Percentiles rank a stretch among this genome's conserved stretches.
phyloP scores from a whole-genome alignment of 2,888 invertebrate species.

The Drosophila siamana region DNA sequence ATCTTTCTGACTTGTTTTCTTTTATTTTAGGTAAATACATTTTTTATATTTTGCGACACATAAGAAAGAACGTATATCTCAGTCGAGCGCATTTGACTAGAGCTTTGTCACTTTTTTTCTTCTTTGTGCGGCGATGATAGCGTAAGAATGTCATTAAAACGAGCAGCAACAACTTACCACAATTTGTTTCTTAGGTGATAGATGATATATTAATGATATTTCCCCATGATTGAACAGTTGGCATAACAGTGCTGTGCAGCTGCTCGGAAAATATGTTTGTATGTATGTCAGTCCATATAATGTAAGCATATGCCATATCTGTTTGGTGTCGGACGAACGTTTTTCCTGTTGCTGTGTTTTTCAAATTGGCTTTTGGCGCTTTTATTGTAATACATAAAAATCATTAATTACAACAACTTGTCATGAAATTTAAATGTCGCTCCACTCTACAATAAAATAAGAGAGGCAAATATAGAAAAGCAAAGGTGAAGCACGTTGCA shows the following conservation, averaged over 20 bases:
- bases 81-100: too few species aligned
- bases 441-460: slow-evolving; percentile 58
- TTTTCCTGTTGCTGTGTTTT: slow-evolving; percentile 1
- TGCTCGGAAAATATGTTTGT: too few species aligned
- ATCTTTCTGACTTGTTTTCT: too few species aligned
- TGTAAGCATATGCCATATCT: not conserved
- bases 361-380: slow-evolving; percentile 43
- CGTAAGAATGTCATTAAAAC: not conserved
- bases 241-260: not conserved
- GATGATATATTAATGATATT: not conserved
- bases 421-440: slow-evolving; percentile 76
- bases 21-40: too few species aligned
- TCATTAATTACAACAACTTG: slow-evolving; percentile 79
- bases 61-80: too few species aligned
- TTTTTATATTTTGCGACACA: too few species aligned
- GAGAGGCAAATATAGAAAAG: slow-evolving; percentile 76
- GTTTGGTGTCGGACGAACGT: not conserved
- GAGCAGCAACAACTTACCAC: not conserved
- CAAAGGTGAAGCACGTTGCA: slow-evolving; percentile 55
- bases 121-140: not conserved
- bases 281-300: not conserved
- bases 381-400: slow-evolving; percentile 76
- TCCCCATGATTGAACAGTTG: not conserved
- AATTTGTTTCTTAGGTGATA: not conserved
- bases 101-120: too few species aligned